These are phyloP conservation scores for Chamaea fasciata DNA, from an alignment of 2,113 vertebrate genomes.

Conservation along the genomic window DNA sequence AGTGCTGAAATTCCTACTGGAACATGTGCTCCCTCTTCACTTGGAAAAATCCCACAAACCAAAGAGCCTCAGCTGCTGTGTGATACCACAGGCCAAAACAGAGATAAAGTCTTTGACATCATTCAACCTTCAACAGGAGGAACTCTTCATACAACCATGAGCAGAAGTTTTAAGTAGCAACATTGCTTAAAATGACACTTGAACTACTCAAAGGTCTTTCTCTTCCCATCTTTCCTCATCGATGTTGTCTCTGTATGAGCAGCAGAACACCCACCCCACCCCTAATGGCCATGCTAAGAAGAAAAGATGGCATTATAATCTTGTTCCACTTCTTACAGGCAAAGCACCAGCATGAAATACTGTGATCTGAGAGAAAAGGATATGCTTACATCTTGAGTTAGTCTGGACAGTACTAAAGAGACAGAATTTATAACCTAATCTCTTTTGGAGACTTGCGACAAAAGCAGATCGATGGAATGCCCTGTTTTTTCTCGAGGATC, in stretches of 20 bases:
- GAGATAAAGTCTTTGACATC: not conserved
- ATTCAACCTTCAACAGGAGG: slow-evolving; percentile 9
- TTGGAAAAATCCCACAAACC: not conserved
- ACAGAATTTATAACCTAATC: not conserved
- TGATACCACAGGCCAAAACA: not conserved
- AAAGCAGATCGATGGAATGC: not conserved
- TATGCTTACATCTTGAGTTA: not conserved
- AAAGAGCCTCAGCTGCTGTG: slow-evolving; percentile 35
- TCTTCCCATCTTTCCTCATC: not conserved
- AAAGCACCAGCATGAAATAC: not conserved
- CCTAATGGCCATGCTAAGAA: not conserved
- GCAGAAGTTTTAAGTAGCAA: not conserved
- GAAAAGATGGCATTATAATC: not conserved
- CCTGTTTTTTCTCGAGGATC: not conserved
- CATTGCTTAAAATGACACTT: not conserved
- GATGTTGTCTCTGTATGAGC: not conserved
- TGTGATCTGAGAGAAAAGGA: not conserved
- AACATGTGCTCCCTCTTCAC: not conserved
- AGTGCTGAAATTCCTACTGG: not conserved
- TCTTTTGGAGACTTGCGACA: not conserved
- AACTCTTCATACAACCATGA: not conserved
- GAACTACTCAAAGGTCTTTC: not conserved
- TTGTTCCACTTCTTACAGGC: not conserved
- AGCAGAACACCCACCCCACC: not conserved
- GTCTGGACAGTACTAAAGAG: not conserved